Base-by-base conservation (phyloP, 1,140 invertebrate genomes). In the Panagrolaimus sp. region DNA sequence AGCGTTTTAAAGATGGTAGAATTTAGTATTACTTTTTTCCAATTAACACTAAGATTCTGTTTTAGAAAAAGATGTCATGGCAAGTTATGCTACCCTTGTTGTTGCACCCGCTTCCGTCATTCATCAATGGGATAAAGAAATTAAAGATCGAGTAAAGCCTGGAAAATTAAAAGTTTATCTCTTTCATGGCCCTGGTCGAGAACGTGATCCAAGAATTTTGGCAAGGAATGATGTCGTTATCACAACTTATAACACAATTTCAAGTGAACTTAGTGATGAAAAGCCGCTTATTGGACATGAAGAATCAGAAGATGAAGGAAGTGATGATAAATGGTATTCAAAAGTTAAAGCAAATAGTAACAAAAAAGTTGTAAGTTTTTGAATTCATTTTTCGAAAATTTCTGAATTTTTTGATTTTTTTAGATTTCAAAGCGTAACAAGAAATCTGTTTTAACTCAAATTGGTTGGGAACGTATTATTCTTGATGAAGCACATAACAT, bases 401-500 rank as follows among this genome's bases (percentile, higher is more conserved):
- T 0, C 8, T 21, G 15, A 21, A 1, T 2, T 63, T 47, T 32
- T 2, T n/a, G 4, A 14, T 64, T 5, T 5, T 21, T 65, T 46
- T 38, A 70, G 68, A 38, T 67, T 46, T 15, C n/a, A 21, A 68
- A 58, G 8, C 71, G 70, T 8, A 52, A n/a, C 21, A 63, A 38
- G 7, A 38, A 24, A 17, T 80, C 83, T 26, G 78, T 81, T 15
- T 78, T 91, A 26, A 86, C 88, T 73, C 82, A 87, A 67, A 86
- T 94, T 21, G 84, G 84, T 1, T 97, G 93, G 93, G 87, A 90
- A 7, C 85, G 94, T 66, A 88, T 94, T 14, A 90, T 96, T 72
- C 83, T 97, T 10, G 94, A 98, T 85, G 94, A 98, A 86, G 94
- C 90, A 0, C 94, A 97, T 83, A 86, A 88, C 6, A 90, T 97